Percentiles rank a stretch among this genome's conserved stretches.
Evolutionary conservation across 1,140 invertebrate genomes (phyloP).

Genomic region (Chrysomallon squamiferum): DNA sequence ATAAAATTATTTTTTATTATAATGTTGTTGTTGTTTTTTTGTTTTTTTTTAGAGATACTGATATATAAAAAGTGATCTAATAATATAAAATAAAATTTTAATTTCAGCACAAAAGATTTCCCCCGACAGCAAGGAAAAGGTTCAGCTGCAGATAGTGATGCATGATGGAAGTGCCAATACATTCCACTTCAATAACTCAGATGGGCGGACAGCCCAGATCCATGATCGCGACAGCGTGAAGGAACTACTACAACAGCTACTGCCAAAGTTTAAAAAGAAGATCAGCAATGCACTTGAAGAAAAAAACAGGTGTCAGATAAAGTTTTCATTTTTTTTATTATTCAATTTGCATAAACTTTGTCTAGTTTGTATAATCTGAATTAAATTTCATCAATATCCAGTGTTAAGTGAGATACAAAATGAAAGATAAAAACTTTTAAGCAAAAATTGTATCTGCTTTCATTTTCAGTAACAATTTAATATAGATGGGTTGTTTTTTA

Average conservation of each 20-base stretch:
- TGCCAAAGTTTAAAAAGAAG: slow-evolving; percentile 95
- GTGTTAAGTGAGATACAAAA: no score
- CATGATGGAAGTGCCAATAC: slow-evolving; percentile 93
- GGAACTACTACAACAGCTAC: slow-evolving; percentile 85
- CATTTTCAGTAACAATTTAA: no score
- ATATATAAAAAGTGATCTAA: no score
- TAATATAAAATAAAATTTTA: no score
- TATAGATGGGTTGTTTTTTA: no score
- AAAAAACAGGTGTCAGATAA: slow-evolving; percentile 62
- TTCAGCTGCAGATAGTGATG: slow-evolving; percentile 97
- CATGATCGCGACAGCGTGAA: slow-evolving; percentile 93
- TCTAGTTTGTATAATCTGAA: no score
- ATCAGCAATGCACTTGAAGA: slow-evolving; percentile 82
- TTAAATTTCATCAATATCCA: no score
- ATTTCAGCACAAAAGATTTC: slow-evolving; percentile 95
- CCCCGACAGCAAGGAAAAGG: slow-evolving; percentile 96
- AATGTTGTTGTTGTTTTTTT: no score
- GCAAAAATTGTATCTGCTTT: no score
- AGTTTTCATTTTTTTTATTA: slow-evolving; percentile 9
- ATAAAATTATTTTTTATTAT: no score
- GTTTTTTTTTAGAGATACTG: no score
- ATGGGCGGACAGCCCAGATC: slow-evolving; percentile 81
- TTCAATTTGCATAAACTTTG: background rate
- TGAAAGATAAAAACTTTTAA: no score
- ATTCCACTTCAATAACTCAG: slow-evolving; percentile 96